Evolutionary conservation across 2,888 invertebrate species (phyloP).

Genomic region (Willowsia nigromaculata): DNA sequence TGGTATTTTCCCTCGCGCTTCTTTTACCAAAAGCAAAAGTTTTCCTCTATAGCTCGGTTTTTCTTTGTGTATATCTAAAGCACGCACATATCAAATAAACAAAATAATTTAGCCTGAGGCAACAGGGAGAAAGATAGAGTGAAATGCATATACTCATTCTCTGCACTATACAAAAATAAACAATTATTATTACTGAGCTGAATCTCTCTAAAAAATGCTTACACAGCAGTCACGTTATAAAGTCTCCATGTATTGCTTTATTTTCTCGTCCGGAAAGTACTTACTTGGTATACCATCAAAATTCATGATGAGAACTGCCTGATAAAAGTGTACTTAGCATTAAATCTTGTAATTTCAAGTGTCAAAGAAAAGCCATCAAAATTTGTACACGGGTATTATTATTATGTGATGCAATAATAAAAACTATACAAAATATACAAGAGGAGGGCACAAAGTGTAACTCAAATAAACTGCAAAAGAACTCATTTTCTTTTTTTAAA

Average conservation of each 20-base stretch:
- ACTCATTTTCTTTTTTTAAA: neutral
- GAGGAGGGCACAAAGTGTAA: neutral
- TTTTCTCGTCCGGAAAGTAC: neutral
- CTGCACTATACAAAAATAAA: neutral
- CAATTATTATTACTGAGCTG: neutral
- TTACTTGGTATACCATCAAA: slow-evolving; percentile 23
- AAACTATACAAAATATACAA: neutral
- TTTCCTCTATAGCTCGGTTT: too few relatives aligned
- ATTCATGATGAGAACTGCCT: slow-evolving; percentile 46
- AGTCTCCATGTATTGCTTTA: neutral
- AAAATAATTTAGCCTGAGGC: neutral
- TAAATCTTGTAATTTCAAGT: slow-evolving; percentile 67
- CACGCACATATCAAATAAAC: neutral
- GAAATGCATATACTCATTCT: neutral
- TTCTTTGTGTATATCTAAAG: neutral
- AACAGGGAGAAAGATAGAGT: neutral
- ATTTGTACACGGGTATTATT: slow-evolving; percentile 14
- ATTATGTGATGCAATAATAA: neutral
- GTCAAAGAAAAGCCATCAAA: slow-evolving; percentile 65
- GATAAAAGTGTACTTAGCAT: neutral
- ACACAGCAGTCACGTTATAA: neutral
- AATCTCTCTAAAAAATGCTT: too few relatives aligned
- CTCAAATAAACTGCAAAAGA: neutral
- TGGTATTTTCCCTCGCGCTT: neutral
- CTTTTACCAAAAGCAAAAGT: neutral